Evolutionary conservation across 1,140 invertebrate species (phyloP), one percentile per base, ranked within the genome.

Genomic region (Ips nitidus): DNA sequence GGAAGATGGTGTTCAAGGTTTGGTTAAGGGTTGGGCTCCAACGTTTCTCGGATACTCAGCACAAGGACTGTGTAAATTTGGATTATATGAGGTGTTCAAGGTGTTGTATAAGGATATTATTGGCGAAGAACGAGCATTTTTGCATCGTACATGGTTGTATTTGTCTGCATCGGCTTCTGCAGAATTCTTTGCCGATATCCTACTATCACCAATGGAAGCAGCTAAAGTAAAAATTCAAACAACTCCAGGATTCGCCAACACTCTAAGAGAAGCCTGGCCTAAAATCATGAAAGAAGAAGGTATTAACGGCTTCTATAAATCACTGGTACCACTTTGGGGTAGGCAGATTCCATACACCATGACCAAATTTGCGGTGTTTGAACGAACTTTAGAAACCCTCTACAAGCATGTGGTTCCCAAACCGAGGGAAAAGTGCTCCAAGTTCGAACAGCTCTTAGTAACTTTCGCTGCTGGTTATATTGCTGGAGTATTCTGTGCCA

Each of bases 291-390:
- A 84, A 52, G 88, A 91, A 73, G 93, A 95, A 81, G 93, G 93
- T 67, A 71, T 73, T 1, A 74, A 70, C 42, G 73, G 74, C 57
- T 77, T 77, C 59, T 77, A 77, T 65, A 77, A 77, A 71, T 74
- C 72, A 1, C 83, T 99, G 62, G 94, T 97, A 41, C 98, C 98
- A 39, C 86, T 99, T 42, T 99, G 98, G 98, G 90, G 94, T 82
- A 82, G 97, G 79, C 98, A 99, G 86, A 99, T 99, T 81, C 98
- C 98, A 2, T 99, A 99, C 87, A 99, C 98, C 60, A 99, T 99
- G 98, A 99, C 99, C 98, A 99, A 99, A 84, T 99, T 99, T 82
- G 97, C 98, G 70, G 99, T 97, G 85, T 99, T 99, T 84, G 98
- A 99, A 83, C 89, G 94, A 78, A 99, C 98, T 2, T 88, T 99